Conservation (phyloP, 2,888 invertebrate species). For the Tipula vernalis region DNA sequence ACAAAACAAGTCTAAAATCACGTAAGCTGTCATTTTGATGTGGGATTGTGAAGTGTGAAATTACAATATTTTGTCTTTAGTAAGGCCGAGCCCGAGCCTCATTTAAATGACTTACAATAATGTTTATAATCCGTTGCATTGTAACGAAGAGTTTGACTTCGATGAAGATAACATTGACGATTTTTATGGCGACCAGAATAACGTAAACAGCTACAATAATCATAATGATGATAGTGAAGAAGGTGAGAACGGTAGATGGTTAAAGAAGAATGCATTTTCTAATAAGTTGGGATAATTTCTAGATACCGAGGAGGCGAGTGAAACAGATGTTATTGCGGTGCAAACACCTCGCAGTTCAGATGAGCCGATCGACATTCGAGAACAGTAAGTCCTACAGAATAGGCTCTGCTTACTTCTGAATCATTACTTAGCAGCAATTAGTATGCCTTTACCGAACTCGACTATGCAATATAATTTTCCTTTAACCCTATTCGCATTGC, state of each 20-base stretch:
- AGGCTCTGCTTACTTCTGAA: neutral
- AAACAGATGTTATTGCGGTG: conserved; percentile 71
- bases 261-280: neutral
- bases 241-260: conserved; percentile 29
- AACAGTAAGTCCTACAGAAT: conserved; percentile 25
- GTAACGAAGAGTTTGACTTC: conserved; percentile 8
- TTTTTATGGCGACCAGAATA: conserved; percentile 24
- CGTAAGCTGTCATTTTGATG: neutral
- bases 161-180: conserved; percentile 22
- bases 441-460: no score
- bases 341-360: conserved; percentile 23
- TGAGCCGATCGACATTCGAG: conserved; percentile 30
- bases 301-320: conserved; percentile 96
- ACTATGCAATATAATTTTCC: no score
- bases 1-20: neutral
- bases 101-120: neutral
- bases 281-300: conserved; percentile 21
- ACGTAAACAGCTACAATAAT: conserved; percentile 23
- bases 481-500: conserved; percentile 17
- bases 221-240: conserved; percentile 40
- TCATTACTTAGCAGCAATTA: no score
- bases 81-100: neutral
- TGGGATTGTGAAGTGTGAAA: neutral
- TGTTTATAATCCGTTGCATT: neutral
- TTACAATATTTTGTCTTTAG: neutral